Evolutionary conservation across 1,140 invertebrate species (phyloP), one percentile per base, ranked within the genome.

Genomic region (Hyposmocoma kahamanoa): DNA sequence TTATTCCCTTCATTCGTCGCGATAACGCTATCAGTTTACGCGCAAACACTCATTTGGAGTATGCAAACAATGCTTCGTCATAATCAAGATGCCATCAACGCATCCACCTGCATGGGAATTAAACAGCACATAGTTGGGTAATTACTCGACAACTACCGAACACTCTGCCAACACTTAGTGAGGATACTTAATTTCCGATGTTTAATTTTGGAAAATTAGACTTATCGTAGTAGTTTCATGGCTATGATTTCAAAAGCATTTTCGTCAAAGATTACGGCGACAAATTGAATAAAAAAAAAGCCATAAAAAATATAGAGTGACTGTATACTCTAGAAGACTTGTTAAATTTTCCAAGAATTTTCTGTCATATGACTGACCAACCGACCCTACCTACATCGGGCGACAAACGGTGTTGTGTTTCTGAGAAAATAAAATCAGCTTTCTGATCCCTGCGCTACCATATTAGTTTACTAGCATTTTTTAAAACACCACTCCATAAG

Each of bases 41-140:
- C 52, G 63, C 70, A 80, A 82, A 82, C 73, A 81, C 53, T 32
- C 64, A 80, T 80, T 76, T 76, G 66, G 75, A 82, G 73, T 72
- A 77, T 58, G 71, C 70, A 72, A 80, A 83, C 73, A 83, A 51
- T 60, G 55, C 59, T 67, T 67, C 62, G 59, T 66, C 62, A 71
- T 66, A 63, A 74, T 72, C 70, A 69, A 68, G 65, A 67, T 69
- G 48, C 61, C 60, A 63, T 68, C 67, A 62, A 62, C 57, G 56
- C 17, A 32, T 42, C 42, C n/a, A n/a, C 5, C 24, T 8, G 32
- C 32, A 36, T 36, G 32, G 32, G 32, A 36, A 36, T 34, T 3
- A 13, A 13, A n/a, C n/a, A n/a, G 11, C 32, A 17, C 32, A 36
- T 36, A 36, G 32, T 36, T 36, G 32, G 15, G 32, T 36, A 15